Base-by-base conservation (phyloP, 2,888 invertebrate species). In the Polydrusus tereticollis region DNA sequence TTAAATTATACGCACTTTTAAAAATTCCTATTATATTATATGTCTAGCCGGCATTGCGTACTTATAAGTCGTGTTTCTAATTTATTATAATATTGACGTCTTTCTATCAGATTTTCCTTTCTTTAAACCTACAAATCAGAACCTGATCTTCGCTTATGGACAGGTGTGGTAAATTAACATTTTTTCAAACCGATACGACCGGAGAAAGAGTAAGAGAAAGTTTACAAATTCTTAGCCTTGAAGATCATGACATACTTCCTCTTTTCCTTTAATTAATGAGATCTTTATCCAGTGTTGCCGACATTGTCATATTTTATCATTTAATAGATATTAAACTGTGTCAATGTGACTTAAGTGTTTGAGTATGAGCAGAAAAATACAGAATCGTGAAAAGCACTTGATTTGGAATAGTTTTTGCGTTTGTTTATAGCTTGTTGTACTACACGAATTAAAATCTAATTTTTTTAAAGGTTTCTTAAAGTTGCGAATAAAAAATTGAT, bases 201-300 rank as follows among this genome's bases (percentile, higher is more conserved):
- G 65, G 59, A 70, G 70, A 70, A 70, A 69, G 63, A 69, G 63
- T 69, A 36, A 69, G 69, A 69, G 72, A 72, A 72, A 72, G 72
- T 72, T 59, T 38, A 50, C 41, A 36, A 55, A 72, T 72, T 67
- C 67, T 47, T 52, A 12, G 12, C 55, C 62, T 26, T 67, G 60
- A 29, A 55, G 52, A 67, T 62, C 72, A 45, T 72, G 67, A 57
- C 72, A 72, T 20, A 72, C 72, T 67, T 72, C 52, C 21, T 43
- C 0, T 66, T 23, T 36, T 70, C 52, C 50, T 62, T 52, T 12
- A 47, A 67, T 59, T 36, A 45, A 45, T 47, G 18, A 50, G 20
- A 58, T 36, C 21, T 59, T 8, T 59, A 43, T 14, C n/a, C 62
- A 38, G 3, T 16, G 64, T 64, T 70, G 70, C 38, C 69, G 33